Base-by-base conservation (phyloP, 2,888 invertebrate species). In the Barypeithes pellucidus region DNA sequence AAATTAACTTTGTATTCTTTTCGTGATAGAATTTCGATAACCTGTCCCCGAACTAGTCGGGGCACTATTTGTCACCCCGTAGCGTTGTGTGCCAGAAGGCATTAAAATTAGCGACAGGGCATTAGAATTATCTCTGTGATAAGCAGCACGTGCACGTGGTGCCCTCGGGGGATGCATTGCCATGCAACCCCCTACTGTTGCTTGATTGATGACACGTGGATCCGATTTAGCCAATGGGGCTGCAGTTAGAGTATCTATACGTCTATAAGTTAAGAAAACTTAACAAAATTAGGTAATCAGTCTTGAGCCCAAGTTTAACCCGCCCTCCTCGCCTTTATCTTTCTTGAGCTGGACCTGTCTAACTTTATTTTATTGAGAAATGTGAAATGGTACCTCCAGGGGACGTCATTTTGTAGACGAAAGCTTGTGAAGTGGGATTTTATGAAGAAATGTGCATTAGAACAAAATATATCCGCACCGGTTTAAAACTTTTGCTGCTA, bases 41-140 rank as follows among this genome's bases (percentile, higher is more conserved):
- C 24, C 7, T 20, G 41, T 24, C 52, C 71, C 60, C 45, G 24
- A 36, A 11, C 65, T 16, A 43, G 14, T 41, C 61, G 61, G 24
- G 67, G 41, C 67, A 70, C 70, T 60, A 70, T 75, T 75, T 71
- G 71, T 75, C 75, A 75, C 71, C 71, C 67, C 63, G 50, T 71
- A 67, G 50, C 33, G 80, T 84, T 83, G 85, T 85, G 84, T 84
- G 85, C 84, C 82, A 81, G 82, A 81, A 83, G 80, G 84, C 84
- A 85, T 85, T 86, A 84, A 85, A 86, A 86, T 86, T 86, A 85
- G 85, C 79, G 82, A 78, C 67, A 50, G 67, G 62, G 70, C 71
- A 75, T 75, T 75, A 72, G 75, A 72, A 72, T 75, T 75, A 75
- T 75, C 75, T 45, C 47, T 62, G 75, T 71, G 71, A 75, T 71